phyloP scores from a whole-genome alignment of 2,888 invertebrate species.

The Eupithecia tripunctaria region DNA sequence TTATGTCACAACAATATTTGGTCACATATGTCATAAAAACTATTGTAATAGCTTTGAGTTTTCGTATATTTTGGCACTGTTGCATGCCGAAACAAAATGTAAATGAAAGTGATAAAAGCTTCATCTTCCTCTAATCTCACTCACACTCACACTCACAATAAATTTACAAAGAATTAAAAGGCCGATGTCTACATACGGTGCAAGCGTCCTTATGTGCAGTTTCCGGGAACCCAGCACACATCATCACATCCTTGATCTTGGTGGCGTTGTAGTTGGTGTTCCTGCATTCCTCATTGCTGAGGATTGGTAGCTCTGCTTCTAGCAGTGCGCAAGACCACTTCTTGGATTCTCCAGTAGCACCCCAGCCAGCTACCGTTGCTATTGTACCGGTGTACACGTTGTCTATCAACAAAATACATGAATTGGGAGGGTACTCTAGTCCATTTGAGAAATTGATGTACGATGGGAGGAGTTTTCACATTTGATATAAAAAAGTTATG shows the following conservation, averaged over 20 bases:
- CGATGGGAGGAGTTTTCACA: neutral
- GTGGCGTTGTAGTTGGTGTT: constrained; percentile 91
- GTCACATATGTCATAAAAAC: too few relatives aligned
- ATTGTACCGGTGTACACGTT: constrained; percentile 87
- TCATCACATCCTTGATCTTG: constrained; percentile 95
- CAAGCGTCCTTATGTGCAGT: constrained; percentile 91
- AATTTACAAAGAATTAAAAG: neutral
- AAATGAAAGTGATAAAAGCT: neutral
- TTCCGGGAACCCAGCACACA: constrained; percentile 92
- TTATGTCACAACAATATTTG: too few relatives aligned
- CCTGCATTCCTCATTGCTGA: constrained; percentile 88
- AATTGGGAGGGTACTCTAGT: neutral
- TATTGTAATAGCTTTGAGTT: neutral
- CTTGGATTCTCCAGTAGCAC: constrained; percentile 92
- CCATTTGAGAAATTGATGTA: neutral
- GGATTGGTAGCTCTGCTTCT: constrained; percentile 90
- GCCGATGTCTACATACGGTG: constrained; percentile 82
- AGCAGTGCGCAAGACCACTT: constrained; percentile 92
- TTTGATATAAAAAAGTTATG: neutral
- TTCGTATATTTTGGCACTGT: neutral
- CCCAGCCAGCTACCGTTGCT: constrained; percentile 94
- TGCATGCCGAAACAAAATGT: neutral
- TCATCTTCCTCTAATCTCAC: neutral
- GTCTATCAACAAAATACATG: constrained; percentile 65
- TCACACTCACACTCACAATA: too few relatives aligned